Conservation (phyloP, 2,113 vertebrate species). For the Pterocles gutturalis region DNA sequence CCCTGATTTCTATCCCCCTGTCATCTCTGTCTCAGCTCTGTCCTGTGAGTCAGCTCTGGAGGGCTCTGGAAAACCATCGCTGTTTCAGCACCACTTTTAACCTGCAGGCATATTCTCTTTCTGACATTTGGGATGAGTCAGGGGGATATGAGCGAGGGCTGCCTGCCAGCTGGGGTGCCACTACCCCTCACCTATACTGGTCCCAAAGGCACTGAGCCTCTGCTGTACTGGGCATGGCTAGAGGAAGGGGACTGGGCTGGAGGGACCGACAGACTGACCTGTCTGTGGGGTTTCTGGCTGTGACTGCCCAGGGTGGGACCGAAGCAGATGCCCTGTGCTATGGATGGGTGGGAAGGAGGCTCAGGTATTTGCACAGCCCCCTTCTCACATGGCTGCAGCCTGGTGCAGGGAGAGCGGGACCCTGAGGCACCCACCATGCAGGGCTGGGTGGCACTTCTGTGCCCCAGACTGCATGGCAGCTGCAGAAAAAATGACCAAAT, state of each 20-base stretch:
- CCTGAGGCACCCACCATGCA: rapidly evolving
- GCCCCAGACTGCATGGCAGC: background rate
- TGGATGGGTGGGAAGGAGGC: background rate
- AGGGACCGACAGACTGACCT: background rate
- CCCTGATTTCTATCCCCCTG: background rate
- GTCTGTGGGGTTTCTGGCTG: rapidly evolving
- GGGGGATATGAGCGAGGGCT: background rate
- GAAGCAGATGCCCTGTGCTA: rapidly evolving
- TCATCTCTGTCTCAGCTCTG: background rate
- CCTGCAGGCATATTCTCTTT: background rate
- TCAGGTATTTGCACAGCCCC: background rate
- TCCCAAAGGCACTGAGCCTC: background rate
- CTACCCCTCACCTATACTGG: background rate
- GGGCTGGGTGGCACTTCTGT: rapidly evolving
- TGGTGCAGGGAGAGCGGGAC: background rate
- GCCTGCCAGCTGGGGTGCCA: background rate
- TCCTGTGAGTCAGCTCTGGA: slow-evolving; percentile 7
- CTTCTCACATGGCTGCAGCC: background rate
- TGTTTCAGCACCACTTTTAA: rapidly evolving
- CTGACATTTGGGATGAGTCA: background rate
- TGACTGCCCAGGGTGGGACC: background rate
- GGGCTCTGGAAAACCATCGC: background rate
- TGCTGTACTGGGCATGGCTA: background rate
- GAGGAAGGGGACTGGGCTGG: background rate
- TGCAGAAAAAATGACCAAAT: background rate